Percentiles rank a stretch among this genome's conserved stretches.
phyloP scores from a whole-genome alignment of 2,113 vertebrate species.

The Eubucco bourcierii region DNA sequence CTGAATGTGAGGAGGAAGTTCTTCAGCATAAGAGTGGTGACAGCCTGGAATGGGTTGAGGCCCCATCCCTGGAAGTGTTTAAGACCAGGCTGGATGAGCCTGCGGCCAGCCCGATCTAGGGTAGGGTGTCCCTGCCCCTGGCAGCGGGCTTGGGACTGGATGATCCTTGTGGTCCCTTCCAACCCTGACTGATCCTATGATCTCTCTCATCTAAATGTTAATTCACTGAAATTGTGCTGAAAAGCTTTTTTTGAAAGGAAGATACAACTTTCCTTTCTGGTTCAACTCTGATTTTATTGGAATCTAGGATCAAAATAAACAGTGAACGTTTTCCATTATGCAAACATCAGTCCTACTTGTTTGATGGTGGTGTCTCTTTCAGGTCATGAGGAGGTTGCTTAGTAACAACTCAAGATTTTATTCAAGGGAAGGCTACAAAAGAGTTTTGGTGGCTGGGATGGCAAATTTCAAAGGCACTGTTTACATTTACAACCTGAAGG shows the following conservation, averaged over 20 bases:
- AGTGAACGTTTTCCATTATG: not conserved
- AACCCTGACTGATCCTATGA: too few species aligned
- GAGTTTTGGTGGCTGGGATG: not conserved
- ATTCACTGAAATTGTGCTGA: not conserved
- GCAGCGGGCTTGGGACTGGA: too few species aligned
- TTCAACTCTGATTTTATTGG: not conserved
- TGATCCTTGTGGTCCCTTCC: too few species aligned
- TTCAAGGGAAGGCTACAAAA: not conserved
- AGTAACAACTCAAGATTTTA: not conserved
- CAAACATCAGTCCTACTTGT: not conserved
- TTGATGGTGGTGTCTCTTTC: not conserved
- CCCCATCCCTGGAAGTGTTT: too few species aligned
- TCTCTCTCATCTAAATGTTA: not conserved
- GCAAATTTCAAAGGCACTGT: not conserved
- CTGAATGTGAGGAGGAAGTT: too few species aligned
- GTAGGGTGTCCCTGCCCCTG: too few species aligned
- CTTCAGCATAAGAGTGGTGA: too few species aligned
- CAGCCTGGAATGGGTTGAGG: too few species aligned
- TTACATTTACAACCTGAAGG: not conserved
- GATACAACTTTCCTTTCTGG: not conserved
- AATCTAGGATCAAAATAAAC: not conserved
- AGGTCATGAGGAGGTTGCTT: not conserved
- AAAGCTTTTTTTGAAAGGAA: not conserved
- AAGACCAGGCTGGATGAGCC: too few species aligned
- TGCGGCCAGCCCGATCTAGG: too few species aligned